Conservation (phyloP, 2,113 vertebrate genomes). For the Maccullochella peelii region DNA sequence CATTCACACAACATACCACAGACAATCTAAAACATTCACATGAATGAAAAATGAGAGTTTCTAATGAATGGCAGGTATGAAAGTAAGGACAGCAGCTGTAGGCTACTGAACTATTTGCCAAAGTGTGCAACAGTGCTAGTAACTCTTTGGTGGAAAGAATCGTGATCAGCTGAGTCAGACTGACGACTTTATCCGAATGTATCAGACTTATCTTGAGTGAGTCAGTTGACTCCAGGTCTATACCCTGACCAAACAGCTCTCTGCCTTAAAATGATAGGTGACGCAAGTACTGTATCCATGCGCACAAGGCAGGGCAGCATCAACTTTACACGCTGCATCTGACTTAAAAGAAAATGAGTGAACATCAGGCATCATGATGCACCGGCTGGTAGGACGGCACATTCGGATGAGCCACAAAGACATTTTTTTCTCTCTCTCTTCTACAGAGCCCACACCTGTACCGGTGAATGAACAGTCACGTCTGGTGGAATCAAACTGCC, state of each 20-base stretch:
- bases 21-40: not conserved
- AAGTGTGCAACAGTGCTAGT: not conserved
- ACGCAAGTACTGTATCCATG: constrained; percentile 42
- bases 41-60: not conserved
- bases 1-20: not conserved
- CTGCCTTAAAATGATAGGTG: constrained; percentile 34
- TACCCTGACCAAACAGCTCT: constrained; percentile 26
- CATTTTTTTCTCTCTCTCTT: not conserved
- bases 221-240: constrained; percentile 58
- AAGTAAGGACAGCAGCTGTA: not conserved
- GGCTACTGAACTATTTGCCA: no score
- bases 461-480: constrained; percentile 48
- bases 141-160: constrained; percentile 30
- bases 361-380: constrained; percentile 11
- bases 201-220: constrained; percentile 56
- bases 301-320: constrained; percentile 14
- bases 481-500: constrained; percentile 56
- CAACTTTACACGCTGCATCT: constrained; percentile 20
- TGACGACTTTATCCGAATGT: constrained; percentile 56
- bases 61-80: not conserved
- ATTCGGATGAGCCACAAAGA: not conserved
- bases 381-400: not conserved
- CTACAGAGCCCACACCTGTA: constrained; percentile 44
- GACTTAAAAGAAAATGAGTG: not conserved
- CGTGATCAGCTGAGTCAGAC: constrained; percentile 72